phyloP scores from a whole-genome alignment of 2,113 vertebrate species.

The Raja brachyura region DNA sequence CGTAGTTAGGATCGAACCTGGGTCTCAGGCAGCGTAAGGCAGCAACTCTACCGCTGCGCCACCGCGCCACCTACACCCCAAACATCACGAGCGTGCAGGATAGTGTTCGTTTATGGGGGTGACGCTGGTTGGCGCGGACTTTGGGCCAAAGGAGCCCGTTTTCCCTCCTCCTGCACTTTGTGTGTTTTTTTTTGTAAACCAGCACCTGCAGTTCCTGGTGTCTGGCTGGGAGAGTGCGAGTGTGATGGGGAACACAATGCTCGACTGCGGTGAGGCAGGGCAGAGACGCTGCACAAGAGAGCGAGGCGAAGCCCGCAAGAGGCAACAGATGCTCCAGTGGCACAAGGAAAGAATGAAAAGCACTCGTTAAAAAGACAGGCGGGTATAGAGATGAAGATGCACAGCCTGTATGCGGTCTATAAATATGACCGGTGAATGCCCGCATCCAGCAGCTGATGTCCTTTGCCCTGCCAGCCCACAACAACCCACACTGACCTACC shows the following conservation, averaged over 20 bases:
- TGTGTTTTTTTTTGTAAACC: no score
- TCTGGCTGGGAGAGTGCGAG: background rate
- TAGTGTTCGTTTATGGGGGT: no score
- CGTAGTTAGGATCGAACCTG: no score
- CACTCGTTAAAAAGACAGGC: background rate
- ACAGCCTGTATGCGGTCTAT: background rate
- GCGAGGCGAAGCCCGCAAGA: background rate
- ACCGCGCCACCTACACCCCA: no score
- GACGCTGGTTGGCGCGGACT: no score
- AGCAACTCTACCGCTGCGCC: no score
- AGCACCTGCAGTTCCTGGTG: no score
- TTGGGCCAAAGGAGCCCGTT: no score
- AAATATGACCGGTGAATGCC: background rate
- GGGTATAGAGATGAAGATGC: background rate
- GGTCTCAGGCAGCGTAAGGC: no score
- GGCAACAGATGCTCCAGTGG: constrained; percentile 17
- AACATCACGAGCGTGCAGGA: no score
- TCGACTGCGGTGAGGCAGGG: background rate
- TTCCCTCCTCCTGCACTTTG: no score
- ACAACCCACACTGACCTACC: background rate
- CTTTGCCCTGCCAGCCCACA: background rate
- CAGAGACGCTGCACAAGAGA: no score
- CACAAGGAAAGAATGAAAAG: background rate
- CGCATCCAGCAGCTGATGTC: background rate
- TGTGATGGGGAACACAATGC: background rate